These are phyloP conservation scores for Colaptes auratus DNA, from an alignment of 2,113 vertebrate species.

Conservation along the genomic window DNA sequence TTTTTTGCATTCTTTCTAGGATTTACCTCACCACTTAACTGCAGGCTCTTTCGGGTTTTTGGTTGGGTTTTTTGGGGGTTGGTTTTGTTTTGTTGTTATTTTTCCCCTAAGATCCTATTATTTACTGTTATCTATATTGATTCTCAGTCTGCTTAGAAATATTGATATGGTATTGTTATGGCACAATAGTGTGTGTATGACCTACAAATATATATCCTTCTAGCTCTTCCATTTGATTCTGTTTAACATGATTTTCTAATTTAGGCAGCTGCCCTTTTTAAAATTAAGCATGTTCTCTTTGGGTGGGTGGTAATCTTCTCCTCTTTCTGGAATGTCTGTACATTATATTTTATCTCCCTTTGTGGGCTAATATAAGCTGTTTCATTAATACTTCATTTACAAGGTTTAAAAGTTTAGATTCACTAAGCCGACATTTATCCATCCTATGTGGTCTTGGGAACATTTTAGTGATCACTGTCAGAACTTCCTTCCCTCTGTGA, in stretches of 20 bases:
- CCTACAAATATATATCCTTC: not conserved
- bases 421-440: not conserved
- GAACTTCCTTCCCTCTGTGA: not conserved
- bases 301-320: not conserved
- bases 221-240: not conserved
- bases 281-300: not conserved
- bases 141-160: not conserved
- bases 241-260: not conserved
- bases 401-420: not conserved
- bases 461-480: not conserved
- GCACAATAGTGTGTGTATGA: fast-evolving
- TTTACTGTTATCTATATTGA: not conserved
- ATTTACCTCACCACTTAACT: not conserved
- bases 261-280: not conserved
- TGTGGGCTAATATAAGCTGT: not conserved
- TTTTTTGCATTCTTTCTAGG: not conserved
- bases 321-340: not conserved
- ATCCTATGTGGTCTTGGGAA: not conserved
- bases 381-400: not conserved
- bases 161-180: not conserved
- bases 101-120: not conserved
- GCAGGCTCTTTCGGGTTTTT: not conserved
- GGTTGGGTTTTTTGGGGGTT: no score
- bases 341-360: not conserved
- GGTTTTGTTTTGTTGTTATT: not conserved